These are phyloP conservation scores for Argyra leucocephala DNA, from an alignment of 2,888 invertebrate species.

Conservation along the genomic window DNA sequence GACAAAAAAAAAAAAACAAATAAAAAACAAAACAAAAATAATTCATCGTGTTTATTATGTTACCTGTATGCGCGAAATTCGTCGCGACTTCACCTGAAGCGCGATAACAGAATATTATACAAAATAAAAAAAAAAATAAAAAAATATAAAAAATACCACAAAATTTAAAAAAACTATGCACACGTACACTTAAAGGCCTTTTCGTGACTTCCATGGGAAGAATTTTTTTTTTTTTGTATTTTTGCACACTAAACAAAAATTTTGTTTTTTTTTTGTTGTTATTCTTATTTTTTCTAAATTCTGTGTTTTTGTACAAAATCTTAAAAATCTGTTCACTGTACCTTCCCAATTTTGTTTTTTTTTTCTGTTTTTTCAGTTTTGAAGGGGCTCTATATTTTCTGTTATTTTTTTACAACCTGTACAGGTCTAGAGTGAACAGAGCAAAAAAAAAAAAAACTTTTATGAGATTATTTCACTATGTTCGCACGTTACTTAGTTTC, in stretches of 20 bases:
- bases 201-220: conserved; percentile 6
- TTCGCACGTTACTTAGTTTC: neutral
- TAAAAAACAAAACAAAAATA: neutral
- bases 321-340: neutral
- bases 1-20: neutral
- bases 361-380: too few relatives aligned
- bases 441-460: neutral
- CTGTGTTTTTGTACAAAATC: too few relatives aligned
- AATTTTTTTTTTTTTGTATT: neutral
- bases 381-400: neutral
- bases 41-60: neutral
- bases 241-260: neutral
- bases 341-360: neutral
- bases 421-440: too few relatives aligned
- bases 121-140: neutral
- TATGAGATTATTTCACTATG: neutral
- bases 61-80: neutral
- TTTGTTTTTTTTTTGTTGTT: neutral
- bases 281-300: neutral
- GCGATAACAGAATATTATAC: neutral
- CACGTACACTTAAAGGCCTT: conserved; percentile 1
- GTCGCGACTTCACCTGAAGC: conserved; percentile 4
- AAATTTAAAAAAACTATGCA: neutral
- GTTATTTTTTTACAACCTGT: neutral
- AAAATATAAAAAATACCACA: neutral